Percentiles rank a stretch among this genome's conserved stretches.
phyloP scores from a whole-genome alignment of 2,797 vertebrate species.

The Sylvia borin region DNA sequence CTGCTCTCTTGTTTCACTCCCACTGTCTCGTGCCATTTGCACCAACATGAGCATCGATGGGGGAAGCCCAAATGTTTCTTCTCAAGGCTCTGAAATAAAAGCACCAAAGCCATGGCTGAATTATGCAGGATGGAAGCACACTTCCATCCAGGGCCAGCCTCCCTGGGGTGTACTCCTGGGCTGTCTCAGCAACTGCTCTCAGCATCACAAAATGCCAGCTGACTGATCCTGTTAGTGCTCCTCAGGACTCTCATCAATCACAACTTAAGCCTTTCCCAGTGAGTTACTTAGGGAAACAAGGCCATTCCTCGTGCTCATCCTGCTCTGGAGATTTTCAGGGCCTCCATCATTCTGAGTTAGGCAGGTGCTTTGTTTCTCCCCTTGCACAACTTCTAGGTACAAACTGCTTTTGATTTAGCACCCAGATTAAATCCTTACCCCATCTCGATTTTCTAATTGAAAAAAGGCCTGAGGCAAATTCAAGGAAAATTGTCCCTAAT shows the following conservation, averaged over 20 bases:
- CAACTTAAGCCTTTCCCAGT: not conserved
- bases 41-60: accelerated
- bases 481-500: not conserved
- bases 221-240: not conserved
- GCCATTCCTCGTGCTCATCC: conserved; percentile 12
- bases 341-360: not conserved
- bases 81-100: not conserved
- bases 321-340: not conserved
- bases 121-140: not conserved
- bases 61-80: not conserved
- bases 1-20: not conserved
- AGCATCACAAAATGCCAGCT: conserved; percentile 16
- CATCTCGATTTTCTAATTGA: not conserved
- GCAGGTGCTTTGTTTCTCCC: not conserved
- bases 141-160: not conserved
- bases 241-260: conserved; percentile 39
- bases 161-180: not conserved
- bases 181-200: not conserved
- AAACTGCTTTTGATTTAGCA: conserved; percentile 2
- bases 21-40: not conserved
- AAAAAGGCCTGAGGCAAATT: not conserved
- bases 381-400: not conserved
- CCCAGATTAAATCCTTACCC: not conserved
- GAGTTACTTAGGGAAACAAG: not conserved
- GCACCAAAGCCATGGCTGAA: not conserved